Evolutionary conservation across 2,113 vertebrate genomes (phyloP).

Genomic region (Leptobrachium ailaonicum): DNA sequence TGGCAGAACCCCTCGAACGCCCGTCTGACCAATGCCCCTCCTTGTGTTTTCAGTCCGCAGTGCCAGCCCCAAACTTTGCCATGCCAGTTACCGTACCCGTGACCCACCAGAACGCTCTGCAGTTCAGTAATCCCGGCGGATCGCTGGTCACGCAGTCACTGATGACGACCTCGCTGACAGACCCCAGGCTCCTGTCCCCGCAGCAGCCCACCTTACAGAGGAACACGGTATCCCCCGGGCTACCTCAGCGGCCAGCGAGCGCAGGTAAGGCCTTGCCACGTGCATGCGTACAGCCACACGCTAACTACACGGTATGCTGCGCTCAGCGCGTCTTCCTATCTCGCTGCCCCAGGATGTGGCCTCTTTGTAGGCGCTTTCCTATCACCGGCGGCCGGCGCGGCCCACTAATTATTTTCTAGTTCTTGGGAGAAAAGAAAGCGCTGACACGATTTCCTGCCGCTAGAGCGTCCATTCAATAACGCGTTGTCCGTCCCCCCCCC

Average conservation of each 20-base stretch:
- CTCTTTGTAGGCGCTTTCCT: too few species aligned
- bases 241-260: slow-evolving; percentile 91
- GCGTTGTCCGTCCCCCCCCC: too few species aligned
- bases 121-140: slow-evolving; percentile 88
- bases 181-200: slow-evolving; percentile 90
- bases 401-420: too few species aligned
- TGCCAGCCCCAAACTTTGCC: slow-evolving; percentile 90
- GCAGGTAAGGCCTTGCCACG: slow-evolving; percentile 73
- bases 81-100: slow-evolving; percentile 96
- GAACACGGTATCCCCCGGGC: slow-evolving; percentile 87
- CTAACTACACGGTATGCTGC: background rate
- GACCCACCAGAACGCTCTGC: slow-evolving; percentile 86
- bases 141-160: slow-evolving; percentile 89
- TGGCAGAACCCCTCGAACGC: too few species aligned
- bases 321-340: too few species aligned
- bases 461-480: too few species aligned
- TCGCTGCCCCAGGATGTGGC: background rate
- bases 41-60: slow-evolving; percentile 79
- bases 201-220: slow-evolving; percentile 88
- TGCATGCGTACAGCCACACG: background rate
- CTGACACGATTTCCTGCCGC: too few species aligned
- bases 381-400: too few species aligned
- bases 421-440: too few species aligned
- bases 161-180: slow-evolving; percentile 87
- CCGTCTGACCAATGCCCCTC: too few species aligned